Conservation (phyloP, 2,797 vertebrate genomes). For the Peromyscus nudipes region DNA sequence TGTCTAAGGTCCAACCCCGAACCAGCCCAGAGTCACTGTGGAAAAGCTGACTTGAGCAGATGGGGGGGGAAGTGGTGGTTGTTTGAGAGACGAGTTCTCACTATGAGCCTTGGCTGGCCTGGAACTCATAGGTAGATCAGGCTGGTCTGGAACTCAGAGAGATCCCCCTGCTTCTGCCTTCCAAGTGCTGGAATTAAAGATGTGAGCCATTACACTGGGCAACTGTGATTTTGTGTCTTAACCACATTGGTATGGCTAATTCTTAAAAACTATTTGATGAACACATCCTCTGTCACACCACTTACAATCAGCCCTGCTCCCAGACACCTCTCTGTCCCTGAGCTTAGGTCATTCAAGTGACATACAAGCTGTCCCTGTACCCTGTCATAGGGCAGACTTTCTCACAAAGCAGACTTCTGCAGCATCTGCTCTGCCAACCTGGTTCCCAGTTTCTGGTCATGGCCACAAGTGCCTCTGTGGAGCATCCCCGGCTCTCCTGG, state of each 20-base stretch:
- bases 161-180: not conserved
- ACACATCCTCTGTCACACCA: not conserved
- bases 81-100: not conserved
- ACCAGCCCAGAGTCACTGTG: not conserved
- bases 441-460: not conserved
- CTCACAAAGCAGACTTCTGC: not conserved
- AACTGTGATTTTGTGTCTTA: not conserved
- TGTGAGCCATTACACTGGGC: too few relatives aligned
- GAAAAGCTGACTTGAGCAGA: not conserved
- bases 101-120: not conserved
- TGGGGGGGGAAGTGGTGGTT: not conserved
- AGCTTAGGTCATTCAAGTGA: not conserved
- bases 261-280: not conserved
- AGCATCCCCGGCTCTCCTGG: not conserved
- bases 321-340: not conserved
- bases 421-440: not conserved
- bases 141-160: not conserved
- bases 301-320: not conserved
- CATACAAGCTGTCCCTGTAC: fast-evolving
- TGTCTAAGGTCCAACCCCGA: not conserved
- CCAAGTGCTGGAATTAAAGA: not conserved
- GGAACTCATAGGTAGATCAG: not conserved
- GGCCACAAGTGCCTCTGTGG: not conserved
- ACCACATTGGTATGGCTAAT: not conserved
- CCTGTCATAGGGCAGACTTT: not conserved